phyloP scores from a whole-genome alignment of 2,888 invertebrate genomes.

The Drosophila subsilvestris region DNA sequence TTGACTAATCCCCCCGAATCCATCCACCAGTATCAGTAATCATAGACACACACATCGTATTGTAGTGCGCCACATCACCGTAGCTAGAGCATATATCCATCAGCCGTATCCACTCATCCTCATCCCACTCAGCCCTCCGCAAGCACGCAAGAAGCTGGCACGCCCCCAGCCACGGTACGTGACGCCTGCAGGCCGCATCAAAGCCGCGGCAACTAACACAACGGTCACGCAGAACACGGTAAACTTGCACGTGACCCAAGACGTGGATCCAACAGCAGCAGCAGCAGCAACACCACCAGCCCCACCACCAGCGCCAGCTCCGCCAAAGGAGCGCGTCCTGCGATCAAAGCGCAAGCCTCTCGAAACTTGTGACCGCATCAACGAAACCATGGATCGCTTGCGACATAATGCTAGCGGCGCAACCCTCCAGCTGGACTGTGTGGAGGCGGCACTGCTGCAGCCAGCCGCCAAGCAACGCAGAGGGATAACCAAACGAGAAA shows the following conservation, averaged over 20 bases:
- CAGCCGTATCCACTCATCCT: conserved; percentile 26
- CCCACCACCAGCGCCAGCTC: conserved; percentile 5
- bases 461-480: conserved; percentile 29
- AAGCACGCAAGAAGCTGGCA: conserved; percentile 7
- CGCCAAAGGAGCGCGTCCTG: background rate
- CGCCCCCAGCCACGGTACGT: background rate
- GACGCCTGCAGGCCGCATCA: background rate
- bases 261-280: conserved; percentile 1
- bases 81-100: conserved; percentile 43
- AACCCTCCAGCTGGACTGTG: conserved; percentile 45
- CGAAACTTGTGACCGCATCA: conserved; percentile 49
- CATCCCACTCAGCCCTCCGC: conserved; percentile 42
- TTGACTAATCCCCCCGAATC: conserved; percentile 45
- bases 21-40: conserved; percentile 13
- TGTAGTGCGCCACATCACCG: conserved; percentile 48
- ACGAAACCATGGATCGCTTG: conserved; percentile 39
- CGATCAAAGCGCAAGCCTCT: conserved; percentile 20
- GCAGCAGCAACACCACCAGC: conserved; percentile 6
- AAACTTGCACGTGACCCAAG: conserved; percentile 21
- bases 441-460: conserved; percentile 39
- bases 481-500: conserved; percentile 6
- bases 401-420: conserved; percentile 36
- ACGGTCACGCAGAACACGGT: conserved; percentile 40
- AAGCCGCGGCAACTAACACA: background rate
- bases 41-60: conserved; percentile 42